Evolutionary conservation across 2,888 invertebrate species (phyloP).

Genomic region (Selenia dentaria): DNA sequence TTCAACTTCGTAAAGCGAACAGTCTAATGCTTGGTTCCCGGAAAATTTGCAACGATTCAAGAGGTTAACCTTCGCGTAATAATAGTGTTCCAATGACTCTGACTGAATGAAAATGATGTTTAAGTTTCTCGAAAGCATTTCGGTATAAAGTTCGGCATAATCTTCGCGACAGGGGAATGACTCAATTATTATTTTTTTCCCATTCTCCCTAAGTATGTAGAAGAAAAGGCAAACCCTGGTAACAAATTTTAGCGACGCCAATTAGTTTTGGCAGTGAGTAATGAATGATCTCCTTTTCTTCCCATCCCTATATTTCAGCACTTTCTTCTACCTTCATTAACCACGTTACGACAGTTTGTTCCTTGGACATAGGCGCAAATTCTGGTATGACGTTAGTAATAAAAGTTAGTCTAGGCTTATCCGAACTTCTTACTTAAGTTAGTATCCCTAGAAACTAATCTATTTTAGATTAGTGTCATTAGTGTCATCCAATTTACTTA

Average conservation of each 20-base stretch:
- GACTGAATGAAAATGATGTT: too few relatives aligned
- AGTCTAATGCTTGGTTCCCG: too few relatives aligned
- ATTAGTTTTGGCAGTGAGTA: slow-evolving; percentile 18
- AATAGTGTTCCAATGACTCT: slow-evolving; percentile 28
- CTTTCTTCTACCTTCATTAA: not conserved
- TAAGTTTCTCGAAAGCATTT: slow-evolving; percentile 23
- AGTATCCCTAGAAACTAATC: too few relatives aligned
- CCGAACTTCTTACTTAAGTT: too few relatives aligned
- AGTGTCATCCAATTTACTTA: too few relatives aligned
- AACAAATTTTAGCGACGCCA: slow-evolving; percentile 30
- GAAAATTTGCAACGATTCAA: too few relatives aligned
- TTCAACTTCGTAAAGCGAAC: not conserved
- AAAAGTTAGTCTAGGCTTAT: too few relatives aligned
- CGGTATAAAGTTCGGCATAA: slow-evolving; percentile 28
- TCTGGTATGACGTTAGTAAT: slow-evolving; percentile 1
- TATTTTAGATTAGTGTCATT: too few relatives aligned
- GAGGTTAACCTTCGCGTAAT: slow-evolving; percentile 7
- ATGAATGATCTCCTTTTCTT: too few relatives aligned
- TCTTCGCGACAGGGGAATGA: slow-evolving; percentile 28
- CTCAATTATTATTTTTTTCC: slow-evolving; percentile 25
- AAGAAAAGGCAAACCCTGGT: slow-evolving; percentile 26
- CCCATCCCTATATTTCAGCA: too few relatives aligned
- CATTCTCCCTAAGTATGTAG: slow-evolving; percentile 27
- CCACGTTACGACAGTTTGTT: not conserved
- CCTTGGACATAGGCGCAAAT: not conserved